These are phyloP conservation scores for Tupaia tana DNA, from an alignment of 2,113 vertebrate genomes.

Conservation along the genomic window DNA sequence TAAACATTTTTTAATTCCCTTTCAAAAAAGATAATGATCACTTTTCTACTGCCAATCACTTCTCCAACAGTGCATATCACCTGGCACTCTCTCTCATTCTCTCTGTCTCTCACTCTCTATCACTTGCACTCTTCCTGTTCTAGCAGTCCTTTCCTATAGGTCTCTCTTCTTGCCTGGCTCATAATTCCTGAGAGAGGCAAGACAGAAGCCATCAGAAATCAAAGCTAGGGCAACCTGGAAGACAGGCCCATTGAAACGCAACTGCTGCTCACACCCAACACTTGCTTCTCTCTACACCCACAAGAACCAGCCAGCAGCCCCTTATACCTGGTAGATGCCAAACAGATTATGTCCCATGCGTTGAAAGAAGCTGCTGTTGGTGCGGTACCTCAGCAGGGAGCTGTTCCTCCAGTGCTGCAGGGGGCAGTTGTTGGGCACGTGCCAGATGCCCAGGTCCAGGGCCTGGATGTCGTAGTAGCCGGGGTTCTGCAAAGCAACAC, in stretches of 20 bases:
- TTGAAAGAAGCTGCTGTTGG: slow-evolving; percentile 56
- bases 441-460: slow-evolving; percentile 72
- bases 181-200: background rate
- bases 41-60: background rate
- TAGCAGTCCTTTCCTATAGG: fast-evolving
- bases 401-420: slow-evolving; percentile 43
- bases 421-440: slow-evolving; percentile 67
- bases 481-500: slow-evolving; percentile 70
- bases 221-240: background rate
- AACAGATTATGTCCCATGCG: slow-evolving; percentile 50
- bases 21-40: background rate
- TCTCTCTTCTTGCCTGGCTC: background rate
- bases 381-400: slow-evolving; percentile 72
- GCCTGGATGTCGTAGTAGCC: slow-evolving; percentile 74
- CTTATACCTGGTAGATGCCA: slow-evolving; percentile 56
- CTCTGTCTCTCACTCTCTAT: too few relatives aligned
- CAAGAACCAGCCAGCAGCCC: background rate
- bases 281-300: background rate
- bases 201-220: background rate
- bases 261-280: background rate
- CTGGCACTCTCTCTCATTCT: background rate
- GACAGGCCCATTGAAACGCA: background rate
- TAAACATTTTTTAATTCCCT: too few relatives aligned
- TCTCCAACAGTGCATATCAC: background rate
- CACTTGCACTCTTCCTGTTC: too few relatives aligned